Base-by-base conservation (phyloP, 2,888 invertebrate genomes). In the Microchrysa polita region DNA sequence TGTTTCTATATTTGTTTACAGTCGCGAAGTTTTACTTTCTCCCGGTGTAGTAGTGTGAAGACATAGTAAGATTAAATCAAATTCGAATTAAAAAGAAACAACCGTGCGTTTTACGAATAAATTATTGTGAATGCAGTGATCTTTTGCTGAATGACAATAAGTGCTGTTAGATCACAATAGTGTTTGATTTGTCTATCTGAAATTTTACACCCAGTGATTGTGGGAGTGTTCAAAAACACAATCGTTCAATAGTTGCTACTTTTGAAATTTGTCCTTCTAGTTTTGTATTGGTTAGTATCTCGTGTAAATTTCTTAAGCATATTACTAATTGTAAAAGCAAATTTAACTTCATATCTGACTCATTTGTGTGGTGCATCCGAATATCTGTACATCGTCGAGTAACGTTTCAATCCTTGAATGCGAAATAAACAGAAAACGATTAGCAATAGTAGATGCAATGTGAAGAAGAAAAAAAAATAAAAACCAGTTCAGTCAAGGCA, bases 401-500 rank as follows among this genome's bases (percentile, higher is more conserved):
- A 34, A 34, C 27, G 27, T 34, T 34, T 34, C 27, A 34, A 34
- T 34, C 27, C 27, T 34, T 34, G 27, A 34, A 7, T 34, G 7
- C 7, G 27, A 7, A 34, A 34, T 34, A 34, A 34, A 34, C 27
- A 34, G 27, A 34, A 34, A 34, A 34, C 27, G 27, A 61, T 12
- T 61, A 40, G 61, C 18, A 34, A 61, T 61, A 40, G 61, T 16
- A 40, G 27, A 34, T 40, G 61, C 61, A 40, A 61, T 48, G 48
- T 20, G 22, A 18, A 18, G 27, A 14, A 55, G 22, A 42, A 69
- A 69, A 9, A 18, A 18, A 14, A 55, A 40, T 20, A 69, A 69
- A 69, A 69, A 57, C 34, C 69, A 67, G 67, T 69, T 40, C 57
- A 69, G 16, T 69, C 69, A 69, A 69, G 69, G 69, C 69, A 16